Base-by-base conservation (phyloP, 1,140 invertebrate species). In the Nasonia vitripennis region DNA sequence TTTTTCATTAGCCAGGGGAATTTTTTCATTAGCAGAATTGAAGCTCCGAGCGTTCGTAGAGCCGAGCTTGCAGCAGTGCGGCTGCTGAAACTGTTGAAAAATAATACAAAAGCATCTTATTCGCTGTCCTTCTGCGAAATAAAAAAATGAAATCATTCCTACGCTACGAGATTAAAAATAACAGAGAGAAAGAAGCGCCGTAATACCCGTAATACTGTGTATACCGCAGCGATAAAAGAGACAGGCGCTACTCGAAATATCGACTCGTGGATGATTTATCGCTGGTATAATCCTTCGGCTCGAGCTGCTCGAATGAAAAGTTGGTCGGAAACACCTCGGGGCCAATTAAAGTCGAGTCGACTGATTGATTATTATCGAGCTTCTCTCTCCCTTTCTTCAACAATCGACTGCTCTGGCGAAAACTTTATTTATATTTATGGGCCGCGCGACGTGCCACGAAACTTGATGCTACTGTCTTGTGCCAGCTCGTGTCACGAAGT, bases 361-460 rank as follows among this genome's bases (percentile, higher is more conserved):
- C 17, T 23, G 67, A 83, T 80, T 86, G 86, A 83, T 81, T 81
- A 84, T 84, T 75, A 81, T 86, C 81, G 67, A 77, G 45, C 81
- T 82, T 45, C 68, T 82, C 79, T 82, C 23, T 37, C 11, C 10
- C 27, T 27, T 27, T 70, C 17, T 68, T 20, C 12, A 62, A 83
- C 51, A 67, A 75, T 83, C 48, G 71, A 73, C 62, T 20, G 48
- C 34, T 62, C 34, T 62, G 5, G 27, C 82, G 23, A 80, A 77
- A 85, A 81, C 34, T 85, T 79, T 71, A 85, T 85, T 85, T 80
- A 85, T 85, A 80, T 85, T 85, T 79, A 84, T 84, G 68, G 31
- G 48, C 0, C 55, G 37, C 74, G 12, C 34, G n/a, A 85, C 78
- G 78, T 81, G 70, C 51, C n/a, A 37, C 10, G 70, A 85, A 85